Percentiles rank a stretch among this genome's conserved stretches.
Evolutionary conservation across 2,888 invertebrate species (phyloP).

Genomic region (Creontiades dilutus): DNA sequence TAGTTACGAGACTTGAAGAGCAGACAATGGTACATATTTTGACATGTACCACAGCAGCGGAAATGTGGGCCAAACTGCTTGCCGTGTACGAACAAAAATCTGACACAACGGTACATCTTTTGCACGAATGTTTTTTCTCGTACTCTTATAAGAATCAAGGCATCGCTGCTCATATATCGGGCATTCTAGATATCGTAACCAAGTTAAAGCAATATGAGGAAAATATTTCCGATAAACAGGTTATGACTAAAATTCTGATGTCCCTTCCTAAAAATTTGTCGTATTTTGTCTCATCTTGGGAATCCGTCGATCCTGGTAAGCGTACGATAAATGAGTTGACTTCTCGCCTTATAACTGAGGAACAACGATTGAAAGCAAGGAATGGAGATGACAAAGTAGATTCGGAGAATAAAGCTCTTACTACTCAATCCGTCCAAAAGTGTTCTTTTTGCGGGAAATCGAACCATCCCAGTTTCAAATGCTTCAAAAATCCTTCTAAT

Average conservation of each 20-base stretch:
- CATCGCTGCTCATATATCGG: constrained; percentile 45
- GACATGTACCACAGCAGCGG: constrained; percentile 43
- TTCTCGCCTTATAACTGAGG: constrained; percentile 47
- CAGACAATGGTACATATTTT: constrained; percentile 34
- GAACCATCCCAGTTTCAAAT: constrained; percentile 25
- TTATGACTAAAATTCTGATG: constrained; percentile 42
- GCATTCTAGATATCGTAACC: constrained; percentile 46
- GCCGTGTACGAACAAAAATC: constrained; percentile 59
- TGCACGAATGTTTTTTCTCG: constrained; percentile 47
- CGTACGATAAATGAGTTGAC: constrained; percentile 48
- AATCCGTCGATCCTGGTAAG: constrained; percentile 44
- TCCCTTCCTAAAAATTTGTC: constrained; percentile 10
- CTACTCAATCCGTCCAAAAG: neutral
- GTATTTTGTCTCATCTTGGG: constrained; percentile 62
- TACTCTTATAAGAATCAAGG: constrained; percentile 48
- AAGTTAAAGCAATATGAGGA: constrained; percentile 30
- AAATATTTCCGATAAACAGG: neutral
- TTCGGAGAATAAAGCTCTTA: neutral
- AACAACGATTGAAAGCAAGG: constrained; percentile 30
- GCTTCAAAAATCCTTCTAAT: constrained; percentile 7
- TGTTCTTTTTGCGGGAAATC: constrained; percentile 13
- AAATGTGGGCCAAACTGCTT: constrained; percentile 40
- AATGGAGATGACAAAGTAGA: neutral
- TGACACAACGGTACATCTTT: constrained; percentile 49
- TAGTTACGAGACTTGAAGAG: constrained; percentile 15